Percentiles rank a stretch among this genome's conserved stretches.
Conservation (phyloP, 2,888 invertebrate species). For the Tiphia femorata region DNA sequence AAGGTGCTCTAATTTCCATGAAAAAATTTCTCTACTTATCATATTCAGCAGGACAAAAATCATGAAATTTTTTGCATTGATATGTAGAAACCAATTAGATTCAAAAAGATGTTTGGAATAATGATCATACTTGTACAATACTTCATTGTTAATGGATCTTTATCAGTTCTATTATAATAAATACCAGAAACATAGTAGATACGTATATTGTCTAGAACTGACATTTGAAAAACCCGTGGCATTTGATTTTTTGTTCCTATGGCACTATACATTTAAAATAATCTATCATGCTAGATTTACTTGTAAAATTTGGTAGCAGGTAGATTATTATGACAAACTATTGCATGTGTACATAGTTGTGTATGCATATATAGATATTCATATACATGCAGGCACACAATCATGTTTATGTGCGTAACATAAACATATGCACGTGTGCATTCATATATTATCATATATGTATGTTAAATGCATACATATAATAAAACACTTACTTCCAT, state of each 20-base stretch:
- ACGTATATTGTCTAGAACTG: conserved; percentile 46
- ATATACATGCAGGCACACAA: no score
- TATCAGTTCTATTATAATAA: background rate
- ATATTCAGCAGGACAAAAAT: no score
- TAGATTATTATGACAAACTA: conserved; percentile 34
- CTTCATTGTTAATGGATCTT: background rate
- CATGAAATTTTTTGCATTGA: background rate
- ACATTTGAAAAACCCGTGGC: conserved; percentile 35
- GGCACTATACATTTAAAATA: conserved; percentile 53
- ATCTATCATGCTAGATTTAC: conserved; percentile 38
- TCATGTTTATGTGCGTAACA: no score
- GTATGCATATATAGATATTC: no score
- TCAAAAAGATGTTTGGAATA: background rate
- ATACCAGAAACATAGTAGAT: no score
- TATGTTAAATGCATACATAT: no score
- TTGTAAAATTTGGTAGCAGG: conserved; percentile 36
- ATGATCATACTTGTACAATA: no score
- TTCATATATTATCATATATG: no score
- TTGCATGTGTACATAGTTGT: no score
- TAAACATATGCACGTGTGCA: no score
- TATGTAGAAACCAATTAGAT: no score
- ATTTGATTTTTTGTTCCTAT: conserved; percentile 54
- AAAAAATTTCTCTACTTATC: background rate
- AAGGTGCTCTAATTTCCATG: conserved; percentile 8
- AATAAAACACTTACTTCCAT: conserved; percentile 36